Evolutionary conservation across 2,888 invertebrate species (phyloP), one percentile per base, ranked within the genome.

Genomic region (Exocentrus adspersus): DNA sequence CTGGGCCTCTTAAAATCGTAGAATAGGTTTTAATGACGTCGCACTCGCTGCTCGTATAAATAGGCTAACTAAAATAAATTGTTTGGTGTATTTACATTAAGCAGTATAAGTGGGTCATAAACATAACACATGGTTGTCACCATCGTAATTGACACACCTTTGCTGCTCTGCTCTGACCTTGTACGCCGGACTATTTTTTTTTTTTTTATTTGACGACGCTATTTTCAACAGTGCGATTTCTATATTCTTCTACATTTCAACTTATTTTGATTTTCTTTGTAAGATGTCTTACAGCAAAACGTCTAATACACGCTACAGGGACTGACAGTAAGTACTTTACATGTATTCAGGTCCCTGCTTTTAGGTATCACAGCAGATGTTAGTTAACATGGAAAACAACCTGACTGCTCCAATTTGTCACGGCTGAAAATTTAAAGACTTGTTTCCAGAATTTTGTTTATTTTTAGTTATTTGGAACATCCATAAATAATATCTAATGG

Each of bases 21-120:
- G 20, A 45, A 45, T 45, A 45, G 17, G 45, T 45, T 17, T 45
- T 45, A 20, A 45, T 20, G 16, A 12, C 21, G 16, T 48, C 21
- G 16, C 28, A 21, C 16, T 48, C 37, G 21, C 52, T 54, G 37
- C 10, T 1, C 19, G 43, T 28, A 54, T 19, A 28, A 43, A 17
- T 54, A 43, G 54, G 42, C 21, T 32, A 54, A 42, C 54, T 54
- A 42, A 54, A 54, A 54, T 54, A 54, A 42, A 24, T 50, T 43
- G 21, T 54, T 43, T 28, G 43, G 46, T 64, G 24, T 60, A 59
- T 59, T 59, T 59, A 51, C 50, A 59, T 51, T 51, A 42, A 10
- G 14, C 16, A 17, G 24, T 51, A 41, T 60, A 60, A 60, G 51
- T 60, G 60, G 60, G 60, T 21, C 51, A 60, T 20, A 30, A n/a